Evolutionary conservation across 2,113 vertebrate genomes (phyloP), one percentile per base, ranked within the genome.

Genomic region (Mungos mungo): DNA sequence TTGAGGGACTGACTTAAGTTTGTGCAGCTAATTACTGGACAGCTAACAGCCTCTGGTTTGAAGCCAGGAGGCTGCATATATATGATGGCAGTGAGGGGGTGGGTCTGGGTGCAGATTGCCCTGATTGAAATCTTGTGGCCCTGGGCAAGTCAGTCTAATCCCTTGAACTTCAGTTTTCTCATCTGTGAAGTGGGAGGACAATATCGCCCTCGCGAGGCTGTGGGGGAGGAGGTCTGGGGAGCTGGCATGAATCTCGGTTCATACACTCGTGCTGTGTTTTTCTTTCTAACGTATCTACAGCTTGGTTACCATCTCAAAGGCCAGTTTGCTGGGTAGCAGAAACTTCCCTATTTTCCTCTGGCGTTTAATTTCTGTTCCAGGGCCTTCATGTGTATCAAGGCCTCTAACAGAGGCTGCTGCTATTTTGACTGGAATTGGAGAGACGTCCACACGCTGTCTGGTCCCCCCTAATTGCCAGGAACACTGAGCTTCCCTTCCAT

Each of bases 351-450:
- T 35, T 66, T 23, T 8, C 6, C 82, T 31, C 23, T 50, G 52
- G 71, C 33, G 54, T 88, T 90, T 95, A 50, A 54, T 63, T 85
- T 81, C 45, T 92, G 45, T 52, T 41, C 29, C 57, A 81, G 23
- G n/a, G 76, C 13, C 5, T 84, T 91, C 14, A 38, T 66, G 31
- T 68, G n/a, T 74, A 35, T 35, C 50, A 45, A 31, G 4, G n/a
- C 63, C 16, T 21, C 25, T n/a, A 19, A 50, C 89, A 29, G 25
- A 87, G 69, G 50, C 52, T 77, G 33, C 31, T 27, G 57, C 15
- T 52, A 15, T 72, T 86, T 76, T 63, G 38, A 13, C 65, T 38
- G n/a, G 50, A 89, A 82, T 79, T 83, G 12, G 7, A 45, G 65
- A 69, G 63, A 66, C 7, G 31, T 12, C 5, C 23, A 9, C 0